Base-by-base conservation (phyloP, 2,797 vertebrate species). In the Ara ararauna region DNA sequence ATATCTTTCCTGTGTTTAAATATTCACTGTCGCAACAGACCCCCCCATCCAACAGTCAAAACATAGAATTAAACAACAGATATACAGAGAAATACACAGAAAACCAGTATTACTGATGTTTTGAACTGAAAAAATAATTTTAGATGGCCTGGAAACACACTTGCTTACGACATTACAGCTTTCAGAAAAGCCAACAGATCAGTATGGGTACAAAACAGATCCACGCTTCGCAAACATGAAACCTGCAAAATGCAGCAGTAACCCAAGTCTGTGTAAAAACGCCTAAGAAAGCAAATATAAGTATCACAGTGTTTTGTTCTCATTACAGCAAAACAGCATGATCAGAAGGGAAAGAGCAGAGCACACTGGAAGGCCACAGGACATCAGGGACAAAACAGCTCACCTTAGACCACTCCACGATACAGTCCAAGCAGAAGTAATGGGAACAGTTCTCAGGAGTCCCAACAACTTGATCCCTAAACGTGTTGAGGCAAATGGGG, bases 351-450 rank as follows among this genome's bases (percentile, higher is more conserved):
- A 80, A 15, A 67, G 27, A 48, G 74, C 22, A 80, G 50, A 65
- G 29, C 44, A 45, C 21, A 36, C 20, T 34, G 80, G 70, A 54
- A 65, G 24, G 61, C 97, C 97, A 87, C 97, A 98, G 98, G 98
- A 93, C 68, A 92, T 9, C 29, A 40, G 56, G 72, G n/a, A 42
- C 40, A 34, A 27, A 85, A 77, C 7, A 58, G 47, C 98, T 96
- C 89, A 99, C 99, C 98, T 99, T 99, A 44, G 99, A 97, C 99
- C 99, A 99, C 91, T 99, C 99, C 27, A 99, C 96, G 12, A 99
- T 99, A 96, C 99, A 99, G 96, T 99, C 99, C 40, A 99, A 98
- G 96, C 99, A 99, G 98, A 99, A 99, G 96, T 99, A 99, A 96
- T 99, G 99, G 92, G 98, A 97, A 85, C 99, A 99, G 97, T 78